Conservation (phyloP, 2,113 vertebrate genomes). For the Trematocara unimaculatum region DNA sequence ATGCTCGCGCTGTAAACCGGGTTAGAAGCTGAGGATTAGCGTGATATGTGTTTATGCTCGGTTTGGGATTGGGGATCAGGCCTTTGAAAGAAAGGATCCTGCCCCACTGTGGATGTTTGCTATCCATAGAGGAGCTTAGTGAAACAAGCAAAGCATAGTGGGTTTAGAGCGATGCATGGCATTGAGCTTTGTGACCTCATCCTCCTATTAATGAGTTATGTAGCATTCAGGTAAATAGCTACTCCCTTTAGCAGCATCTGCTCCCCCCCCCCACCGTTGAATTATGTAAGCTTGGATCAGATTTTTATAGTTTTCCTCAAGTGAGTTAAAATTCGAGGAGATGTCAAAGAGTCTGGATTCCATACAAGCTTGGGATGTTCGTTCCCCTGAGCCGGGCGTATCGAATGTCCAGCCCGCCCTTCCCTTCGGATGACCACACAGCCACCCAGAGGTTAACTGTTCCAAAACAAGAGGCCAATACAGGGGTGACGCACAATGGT, state of each 20-base stretch:
- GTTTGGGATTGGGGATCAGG: slow-evolving; percentile 18
- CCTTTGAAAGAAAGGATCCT: background rate
- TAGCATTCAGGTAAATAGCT: background rate
- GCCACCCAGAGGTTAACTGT: background rate
- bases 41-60: background rate
- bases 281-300: slow-evolving; percentile 7
- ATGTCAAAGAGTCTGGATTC: slow-evolving; percentile 38
- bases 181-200: background rate
- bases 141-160: background rate
- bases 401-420: slow-evolving; percentile 22
- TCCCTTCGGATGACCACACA: background rate
- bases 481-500: background rate
- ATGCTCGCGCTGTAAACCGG: slow-evolving; percentile 12
- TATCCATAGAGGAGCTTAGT: background rate
- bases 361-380: slow-evolving; percentile 12
- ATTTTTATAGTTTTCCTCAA: background rate
- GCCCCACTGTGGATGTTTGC: background rate
- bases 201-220: background rate
- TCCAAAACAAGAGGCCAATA: slow-evolving; percentile 1
- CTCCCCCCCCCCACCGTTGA: background rate
- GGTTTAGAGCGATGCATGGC: background rate
- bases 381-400: slow-evolving; percentile 7
- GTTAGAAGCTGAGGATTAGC: slow-evolving; percentile 32
- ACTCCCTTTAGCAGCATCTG: background rate
- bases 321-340: slow-evolving; percentile 28